Conservation (phyloP, 2,113 vertebrate species). For the Apistogramma diplotaenia region DNA sequence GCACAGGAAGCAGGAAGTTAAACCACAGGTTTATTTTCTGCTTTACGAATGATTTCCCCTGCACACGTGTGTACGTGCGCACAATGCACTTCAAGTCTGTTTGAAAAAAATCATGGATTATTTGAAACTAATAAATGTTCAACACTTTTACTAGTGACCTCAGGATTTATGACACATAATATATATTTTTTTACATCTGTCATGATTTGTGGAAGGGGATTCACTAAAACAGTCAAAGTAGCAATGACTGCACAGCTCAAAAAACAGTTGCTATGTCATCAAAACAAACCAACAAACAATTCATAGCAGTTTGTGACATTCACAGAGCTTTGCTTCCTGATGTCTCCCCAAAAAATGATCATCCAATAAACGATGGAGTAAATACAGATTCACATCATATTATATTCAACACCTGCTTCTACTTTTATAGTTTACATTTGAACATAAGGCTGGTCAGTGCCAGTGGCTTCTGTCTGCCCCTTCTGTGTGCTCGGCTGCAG, state of each 20-base stretch:
- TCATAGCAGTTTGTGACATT: not conserved
- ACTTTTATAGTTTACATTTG: not conserved
- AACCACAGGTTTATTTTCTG: not conserved
- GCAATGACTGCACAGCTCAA: no score
- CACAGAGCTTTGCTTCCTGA: not conserved
- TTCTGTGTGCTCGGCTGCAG: not conserved
- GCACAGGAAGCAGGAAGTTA: conserved; percentile 13
- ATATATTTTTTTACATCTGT: no score
- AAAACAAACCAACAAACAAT: not conserved
- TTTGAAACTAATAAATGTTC: not conserved
- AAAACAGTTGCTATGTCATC: no score
- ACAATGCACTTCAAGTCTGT: not conserved
- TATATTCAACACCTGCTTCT: not conserved
- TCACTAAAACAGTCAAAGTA: no score
- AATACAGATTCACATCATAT: not conserved
- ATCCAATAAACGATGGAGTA: not conserved
- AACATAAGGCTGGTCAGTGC: not conserved
- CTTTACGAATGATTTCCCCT: not conserved
- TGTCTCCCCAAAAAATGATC: not conserved
- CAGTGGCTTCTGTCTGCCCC: not conserved
- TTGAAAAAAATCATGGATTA: not conserved
- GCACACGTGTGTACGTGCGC: not conserved
- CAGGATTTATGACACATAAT: not conserved
- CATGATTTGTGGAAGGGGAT: not conserved
- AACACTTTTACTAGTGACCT: not conserved